Conservation (phyloP, 2,888 invertebrate species). For the Tromatobia lineatoria region DNA sequence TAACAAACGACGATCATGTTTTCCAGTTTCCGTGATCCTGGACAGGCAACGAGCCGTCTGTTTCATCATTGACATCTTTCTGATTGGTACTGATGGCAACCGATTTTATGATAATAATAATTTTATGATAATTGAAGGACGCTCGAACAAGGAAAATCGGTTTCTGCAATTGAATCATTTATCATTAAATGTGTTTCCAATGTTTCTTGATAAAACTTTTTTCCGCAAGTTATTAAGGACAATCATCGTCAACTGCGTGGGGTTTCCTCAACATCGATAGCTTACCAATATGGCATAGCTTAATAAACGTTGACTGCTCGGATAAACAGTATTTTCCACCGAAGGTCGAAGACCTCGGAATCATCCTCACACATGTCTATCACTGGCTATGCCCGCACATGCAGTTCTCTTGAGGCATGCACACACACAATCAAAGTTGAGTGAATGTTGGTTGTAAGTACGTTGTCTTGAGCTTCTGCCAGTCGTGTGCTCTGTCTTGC, state of each 20-base stretch:
- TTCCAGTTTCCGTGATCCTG: neutral
- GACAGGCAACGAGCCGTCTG: neutral
- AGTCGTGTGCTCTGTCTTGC: conserved; percentile 41
- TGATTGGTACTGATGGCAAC: conserved; percentile 9
- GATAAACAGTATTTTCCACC: conserved; percentile 62
- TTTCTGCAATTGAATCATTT: neutral
- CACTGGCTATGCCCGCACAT: conserved; percentile 60
- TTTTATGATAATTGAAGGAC: no score
- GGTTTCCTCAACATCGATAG: neutral
- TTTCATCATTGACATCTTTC: neutral
- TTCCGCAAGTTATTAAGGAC: no score
- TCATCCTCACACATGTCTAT: conserved; percentile 42
- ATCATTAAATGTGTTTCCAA: no score
- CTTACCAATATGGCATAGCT: neutral
- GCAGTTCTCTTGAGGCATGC: conserved; percentile 29
- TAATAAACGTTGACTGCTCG: neutral
- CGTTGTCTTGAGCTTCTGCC: conserved; percentile 18
- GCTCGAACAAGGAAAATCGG: no score
- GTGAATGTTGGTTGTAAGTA: conserved; percentile 38
- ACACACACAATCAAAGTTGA: conserved; percentile 2
- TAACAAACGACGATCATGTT: neutral
- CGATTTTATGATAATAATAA: neutral
- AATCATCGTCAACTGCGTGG: neutral
- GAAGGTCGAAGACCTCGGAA: conserved; percentile 71
- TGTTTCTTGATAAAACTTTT: neutral